Evolutionary conservation across 1,140 invertebrate genomes (phyloP), one percentile per base, ranked within the genome.

Genomic region (Uloborus diversus): DNA sequence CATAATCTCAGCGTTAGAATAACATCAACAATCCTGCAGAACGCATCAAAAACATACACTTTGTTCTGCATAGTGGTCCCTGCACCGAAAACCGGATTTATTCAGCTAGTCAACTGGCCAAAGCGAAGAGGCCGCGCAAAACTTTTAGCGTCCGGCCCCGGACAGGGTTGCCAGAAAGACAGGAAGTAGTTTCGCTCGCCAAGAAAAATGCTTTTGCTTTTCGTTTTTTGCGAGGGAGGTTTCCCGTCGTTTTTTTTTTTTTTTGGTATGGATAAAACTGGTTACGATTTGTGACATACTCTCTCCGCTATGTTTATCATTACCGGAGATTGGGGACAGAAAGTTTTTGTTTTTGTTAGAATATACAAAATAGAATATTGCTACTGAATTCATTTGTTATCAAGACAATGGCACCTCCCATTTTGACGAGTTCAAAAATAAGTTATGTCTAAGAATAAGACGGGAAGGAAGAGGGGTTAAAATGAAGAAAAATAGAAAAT

Each of bases 21-120:
- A n/a, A 17, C 4, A n/a, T 2, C 51, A n/a, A 1, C 51, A 2
- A 56, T 1, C 51, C 14, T 20, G 51, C 51, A 9, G n/a, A 47
- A 56, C 37, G 7, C 37, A 7, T 42, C 37, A 42, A 42, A 42
- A 7, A 7, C 37, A 42, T 9, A 42, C 37, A 42, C 37, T 17
- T 9, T 42, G 17, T 42, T 7, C 37, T 14, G 9, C 20, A 23
- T n/a, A 17, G 33, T 33, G 23, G 4, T 25, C 1, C 17, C 17
- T 47, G 2, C 25, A 61, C 33, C 69, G n/a, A 28, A 61, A 73
- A 73, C 69, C 69, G 69, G 69, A 73, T 73, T 49, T 73, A 35
- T 9, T 9, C 37, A 9, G 37, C 17, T 9, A 42, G 7, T 42
- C 37, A 42, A 42, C 37, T 42, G 37, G 7, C 37, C 37, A 42